phyloP scores from a whole-genome alignment of 2,797 vertebrate genomes.

The Chiloscyllium punctatum region DNA sequence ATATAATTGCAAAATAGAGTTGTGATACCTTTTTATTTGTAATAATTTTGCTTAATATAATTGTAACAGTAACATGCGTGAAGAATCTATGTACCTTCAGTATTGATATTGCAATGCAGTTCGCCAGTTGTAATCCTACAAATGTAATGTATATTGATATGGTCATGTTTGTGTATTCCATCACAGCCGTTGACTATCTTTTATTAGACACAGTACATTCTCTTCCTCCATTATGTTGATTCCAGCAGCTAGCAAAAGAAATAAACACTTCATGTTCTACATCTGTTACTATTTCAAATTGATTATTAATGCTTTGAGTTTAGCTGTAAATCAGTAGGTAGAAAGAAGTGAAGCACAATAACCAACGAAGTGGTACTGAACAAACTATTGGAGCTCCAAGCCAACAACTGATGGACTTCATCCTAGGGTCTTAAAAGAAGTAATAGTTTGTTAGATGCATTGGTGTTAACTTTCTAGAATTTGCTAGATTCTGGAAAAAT shows the following conservation, averaged over 20 bases:
- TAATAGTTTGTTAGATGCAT: no score
- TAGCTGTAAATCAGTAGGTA: not conserved
- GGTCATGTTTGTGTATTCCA: not conserved
- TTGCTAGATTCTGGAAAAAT: no score
- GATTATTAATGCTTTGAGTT: not conserved
- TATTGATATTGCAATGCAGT: not conserved
- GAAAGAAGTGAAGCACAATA: no score
- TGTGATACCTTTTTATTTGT: not conserved
- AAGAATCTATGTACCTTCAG: not conserved
- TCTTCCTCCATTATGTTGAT: not conserved
- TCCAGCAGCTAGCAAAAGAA: not conserved
- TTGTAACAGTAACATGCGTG: not conserved
- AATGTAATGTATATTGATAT: not conserved
- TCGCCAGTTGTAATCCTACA: not conserved
- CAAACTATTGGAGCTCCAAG: no score
- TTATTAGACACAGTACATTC: not conserved
- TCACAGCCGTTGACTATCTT: not conserved
- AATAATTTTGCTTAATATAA: not conserved
- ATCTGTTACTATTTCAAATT: not conserved
- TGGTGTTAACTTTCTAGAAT: no score
- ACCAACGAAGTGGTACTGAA: no score
- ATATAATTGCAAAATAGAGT: not conserved
- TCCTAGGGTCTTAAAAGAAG: no score
- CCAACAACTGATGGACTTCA: no score
- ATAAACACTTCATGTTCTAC: not conserved